Evolutionary conservation across 35 echinoderm and acorn worm genomes (phyloP).

Genomic region (Lytechinus variegatus): DNA sequence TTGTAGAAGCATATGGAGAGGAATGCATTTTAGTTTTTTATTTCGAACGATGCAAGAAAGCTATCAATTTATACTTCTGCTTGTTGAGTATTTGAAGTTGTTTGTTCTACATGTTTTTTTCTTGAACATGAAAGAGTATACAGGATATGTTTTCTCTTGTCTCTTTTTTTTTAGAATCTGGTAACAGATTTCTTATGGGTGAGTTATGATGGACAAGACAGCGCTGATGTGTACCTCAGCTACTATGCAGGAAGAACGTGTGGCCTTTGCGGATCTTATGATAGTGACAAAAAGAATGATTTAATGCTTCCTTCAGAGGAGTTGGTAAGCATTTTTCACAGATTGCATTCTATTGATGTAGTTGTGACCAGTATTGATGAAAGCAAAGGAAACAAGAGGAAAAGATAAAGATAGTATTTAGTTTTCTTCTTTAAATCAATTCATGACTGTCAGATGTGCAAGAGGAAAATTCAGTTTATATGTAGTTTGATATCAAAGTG

Average conservation of each 20-base stretch:
- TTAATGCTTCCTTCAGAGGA: conserved; percentile 59
- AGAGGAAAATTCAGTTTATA: background rate
- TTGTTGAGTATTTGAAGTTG: too few species aligned
- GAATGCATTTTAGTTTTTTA: background rate
- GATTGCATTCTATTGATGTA: background rate
- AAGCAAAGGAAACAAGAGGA: background rate
- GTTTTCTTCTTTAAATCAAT: background rate
- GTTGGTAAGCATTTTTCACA: conserved; percentile 52
- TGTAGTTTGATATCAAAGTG: background rate
- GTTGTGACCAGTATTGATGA: background rate
- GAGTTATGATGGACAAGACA: conserved; percentile 1
- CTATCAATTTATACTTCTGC: too few species aligned
- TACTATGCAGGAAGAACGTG: conserved; percentile 62
- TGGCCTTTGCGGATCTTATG: conserved; percentile 91
- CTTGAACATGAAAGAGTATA: too few species aligned
- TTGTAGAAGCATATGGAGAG: too few species aligned
- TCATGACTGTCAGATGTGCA: background rate
- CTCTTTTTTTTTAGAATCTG: conserved; percentile 50
- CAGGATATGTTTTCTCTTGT: background rate
- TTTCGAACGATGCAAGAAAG: background rate
- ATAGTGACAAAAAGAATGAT: conserved; percentile 66
- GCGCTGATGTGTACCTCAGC: conserved; percentile 14
- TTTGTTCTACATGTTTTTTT: too few species aligned
- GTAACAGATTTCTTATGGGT: conserved; percentile 69
- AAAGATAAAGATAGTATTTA: background rate